Percentiles rank a stretch among this genome's conserved stretches.
Conservation (phyloP, 2,888 invertebrate genomes). For the Hybos culiciformis region DNA sequence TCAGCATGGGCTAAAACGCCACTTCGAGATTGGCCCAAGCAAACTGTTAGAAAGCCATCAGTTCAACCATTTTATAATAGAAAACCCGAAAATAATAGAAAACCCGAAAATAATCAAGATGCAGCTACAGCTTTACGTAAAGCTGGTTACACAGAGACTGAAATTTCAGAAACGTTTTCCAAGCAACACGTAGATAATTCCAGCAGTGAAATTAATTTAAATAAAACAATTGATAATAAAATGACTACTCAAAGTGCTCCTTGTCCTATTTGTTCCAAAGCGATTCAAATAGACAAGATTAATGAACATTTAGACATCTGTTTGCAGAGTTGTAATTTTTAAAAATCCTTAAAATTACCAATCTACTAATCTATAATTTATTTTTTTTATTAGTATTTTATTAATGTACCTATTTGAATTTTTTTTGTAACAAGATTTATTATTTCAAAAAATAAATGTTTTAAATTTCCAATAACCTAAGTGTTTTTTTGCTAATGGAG, state of each 20-base stretch:
- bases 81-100: slow-evolving; percentile 4
- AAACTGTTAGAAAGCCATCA: too few species aligned
- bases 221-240: slow-evolving; percentile 26
- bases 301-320: slow-evolving; percentile 16
- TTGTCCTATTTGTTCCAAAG: slow-evolving; percentile 14
- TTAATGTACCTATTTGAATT: background rate
- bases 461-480: background rate
- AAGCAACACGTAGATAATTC: background rate
- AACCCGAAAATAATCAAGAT: slow-evolving; percentile 3
- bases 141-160: slow-evolving; percentile 23
- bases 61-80: background rate
- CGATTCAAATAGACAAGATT: slow-evolving; percentile 9
- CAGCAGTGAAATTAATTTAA: slow-evolving; percentile 23
- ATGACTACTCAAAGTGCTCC: background rate
- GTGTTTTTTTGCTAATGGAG: background rate
- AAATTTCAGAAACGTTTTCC: too few species aligned
- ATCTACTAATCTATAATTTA: background rate
- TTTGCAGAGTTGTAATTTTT: background rate
- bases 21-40: background rate
- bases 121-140: slow-evolving; percentile 17
- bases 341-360: background rate
- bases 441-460: slow-evolving; percentile 1
- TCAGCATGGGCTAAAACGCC: background rate
- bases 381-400: background rate
- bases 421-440: background rate